Evolutionary conservation across 2,113 vertebrate genomes (phyloP), one percentile per base, ranked within the genome.

Genomic region (Ophiodon elongatus): DNA sequence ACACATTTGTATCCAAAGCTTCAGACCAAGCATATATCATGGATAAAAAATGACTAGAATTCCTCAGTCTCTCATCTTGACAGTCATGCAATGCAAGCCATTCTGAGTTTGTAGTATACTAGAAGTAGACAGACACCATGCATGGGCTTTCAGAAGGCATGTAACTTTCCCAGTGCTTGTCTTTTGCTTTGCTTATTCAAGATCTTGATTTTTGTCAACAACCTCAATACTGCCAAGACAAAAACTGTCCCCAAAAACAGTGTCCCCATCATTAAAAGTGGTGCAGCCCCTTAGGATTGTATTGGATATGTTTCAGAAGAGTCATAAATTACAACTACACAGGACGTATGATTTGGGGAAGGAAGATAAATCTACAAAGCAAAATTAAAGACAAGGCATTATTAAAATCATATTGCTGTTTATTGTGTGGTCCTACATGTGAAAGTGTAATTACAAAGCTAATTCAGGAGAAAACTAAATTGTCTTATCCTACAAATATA

Each of bases 21-120:
- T 87, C 79, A 87, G 86, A 80, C 71, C 39, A 68, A 80, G 72
- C 62, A 77, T 83, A 67, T 19, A 86, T 88, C 80, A 83, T 17
- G 45, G 69, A 79, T 75, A 72, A 88, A 79, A 77, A 68, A 87
- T 74, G 52, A 68, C 52, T 65, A 73, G 17, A 33, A 68, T 68
- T 10, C 15, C 43, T 88, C 74, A 60, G 41, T 79, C 75, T 64
- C 47, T 78, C 73, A 67, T 89, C 56, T 69, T 52, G 68, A 88
- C 76, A 84, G 25, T 68, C 57, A 65, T 76, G 60, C 68, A 43
- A 75, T 74, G 60, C 64, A 43, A 77, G 57, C 74, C 68, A 76
- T 68, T 70, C 23, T 73, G 66, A 82, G 77, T 84, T 74, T 84
- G 82, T 68, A 66, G 54, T 64, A 87, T 64, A 72, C 62, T 39